Evolutionary conservation across 2,113 vertebrate genomes (phyloP).

Genomic region (Indicator maculatus): DNA sequence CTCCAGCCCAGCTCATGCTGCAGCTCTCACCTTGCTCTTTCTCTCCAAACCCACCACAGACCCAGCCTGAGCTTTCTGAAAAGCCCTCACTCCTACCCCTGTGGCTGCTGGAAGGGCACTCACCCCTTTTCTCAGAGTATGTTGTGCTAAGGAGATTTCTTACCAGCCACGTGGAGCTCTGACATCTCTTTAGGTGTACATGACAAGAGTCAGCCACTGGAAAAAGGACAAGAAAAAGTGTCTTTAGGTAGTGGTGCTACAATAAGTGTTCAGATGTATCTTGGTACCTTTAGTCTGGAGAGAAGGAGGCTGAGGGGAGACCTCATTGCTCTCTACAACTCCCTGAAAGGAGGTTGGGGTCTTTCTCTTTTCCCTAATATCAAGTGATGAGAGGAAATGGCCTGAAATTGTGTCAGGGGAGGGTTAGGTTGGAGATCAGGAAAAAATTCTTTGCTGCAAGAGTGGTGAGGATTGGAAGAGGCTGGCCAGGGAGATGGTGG

Average conservation of each 20-base stretch:
- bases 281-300: not conserved
- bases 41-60: not conserved
- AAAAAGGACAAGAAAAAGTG: not conserved
- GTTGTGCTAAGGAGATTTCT: not conserved
- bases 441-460: too few species aligned
- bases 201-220: conserved; percentile 68
- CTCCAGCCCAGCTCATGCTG: not conserved
- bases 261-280: not conserved
- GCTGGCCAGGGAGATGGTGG: too few species aligned
- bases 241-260: not conserved
- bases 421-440: too few species aligned
- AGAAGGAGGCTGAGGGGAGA: too few species aligned
- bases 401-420: too few species aligned
- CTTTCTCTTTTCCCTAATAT: too few species aligned
- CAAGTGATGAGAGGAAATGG: too few species aligned
- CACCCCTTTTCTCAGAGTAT: not conserved
- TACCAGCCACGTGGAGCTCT: conserved; percentile 4
- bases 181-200: conserved; percentile 52
- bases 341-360: too few species aligned
- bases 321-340: too few species aligned
- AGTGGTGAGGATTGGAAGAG: too few species aligned
- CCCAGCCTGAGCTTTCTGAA: not conserved
- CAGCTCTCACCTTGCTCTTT: not conserved
- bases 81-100: not conserved
- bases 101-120: not conserved